Evolutionary conservation across 2,888 invertebrate species (phyloP).

Genomic region (Napeogenes inachia): DNA sequence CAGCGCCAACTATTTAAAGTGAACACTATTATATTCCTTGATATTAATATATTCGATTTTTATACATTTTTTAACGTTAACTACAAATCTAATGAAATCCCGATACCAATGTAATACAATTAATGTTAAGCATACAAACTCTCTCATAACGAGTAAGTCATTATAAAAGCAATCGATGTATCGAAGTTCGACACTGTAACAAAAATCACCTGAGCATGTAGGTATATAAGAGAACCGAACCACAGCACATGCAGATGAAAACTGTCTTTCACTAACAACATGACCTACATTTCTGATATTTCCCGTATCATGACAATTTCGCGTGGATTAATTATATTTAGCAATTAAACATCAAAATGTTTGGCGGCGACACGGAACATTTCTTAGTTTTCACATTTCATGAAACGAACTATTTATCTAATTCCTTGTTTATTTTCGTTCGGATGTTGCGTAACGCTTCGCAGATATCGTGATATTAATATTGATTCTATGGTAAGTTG

Average conservation of each 20-base stretch:
- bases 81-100: background rate
- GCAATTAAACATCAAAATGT: constrained; percentile 72
- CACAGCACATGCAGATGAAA: constrained; percentile 23
- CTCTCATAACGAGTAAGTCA: no score
- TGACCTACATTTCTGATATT: constrained; percentile 32
- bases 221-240: constrained; percentile 20
- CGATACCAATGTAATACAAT: no score
- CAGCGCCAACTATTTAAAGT: constrained; percentile 62
- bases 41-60: constrained; percentile 25
- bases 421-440: constrained; percentile 58
- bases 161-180: constrained; percentile 1
- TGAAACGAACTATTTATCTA: constrained; percentile 53
- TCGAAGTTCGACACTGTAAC: constrained; percentile 12
- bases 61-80: constrained; percentile 20
- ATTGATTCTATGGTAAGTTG: constrained; percentile 32
- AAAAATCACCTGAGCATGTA: constrained; percentile 5
- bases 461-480: constrained; percentile 36
- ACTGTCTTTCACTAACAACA: constrained; percentile 22
- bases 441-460: constrained; percentile 40
- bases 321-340: constrained; percentile 69
- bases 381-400: constrained; percentile 59
- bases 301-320: constrained; percentile 49
- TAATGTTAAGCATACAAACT: no score
- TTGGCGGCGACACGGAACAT: constrained; percentile 62
- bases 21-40: constrained; percentile 36